Evolutionary conservation across 2,888 invertebrate species (phyloP).

Genomic region (Rhagophthalmus giganteus): DNA sequence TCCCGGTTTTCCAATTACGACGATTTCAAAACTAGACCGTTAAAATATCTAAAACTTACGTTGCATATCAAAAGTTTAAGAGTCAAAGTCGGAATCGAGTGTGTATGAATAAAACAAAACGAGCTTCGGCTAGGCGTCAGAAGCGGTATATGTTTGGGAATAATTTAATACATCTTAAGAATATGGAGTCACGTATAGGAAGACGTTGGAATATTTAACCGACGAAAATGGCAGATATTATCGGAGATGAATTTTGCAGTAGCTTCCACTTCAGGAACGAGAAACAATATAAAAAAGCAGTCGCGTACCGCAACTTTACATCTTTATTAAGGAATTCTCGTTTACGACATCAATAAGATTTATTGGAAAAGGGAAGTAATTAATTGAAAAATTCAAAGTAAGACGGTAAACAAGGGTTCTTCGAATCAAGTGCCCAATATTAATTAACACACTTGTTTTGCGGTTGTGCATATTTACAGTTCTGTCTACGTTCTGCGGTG

Average conservation of each 20-base stretch:
- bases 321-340: conserved; percentile 22
- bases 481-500: conserved; percentile 6
- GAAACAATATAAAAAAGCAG: conserved; percentile 22
- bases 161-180: conserved; percentile 53
- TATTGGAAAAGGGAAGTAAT: conserved; percentile 31
- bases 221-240: conserved; percentile 36
- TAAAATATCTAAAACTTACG: no score
- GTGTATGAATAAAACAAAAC: conserved; percentile 54
- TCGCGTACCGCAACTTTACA: conserved; percentile 4
- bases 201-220: conserved; percentile 48
- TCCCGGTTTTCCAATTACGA: no score
- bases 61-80: conserved; percentile 45
- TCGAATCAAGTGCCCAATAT: conserved; percentile 29
- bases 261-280: conserved; percentile 10
- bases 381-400: conserved; percentile 36
- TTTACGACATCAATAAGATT: conserved; percentile 17
- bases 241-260: conserved; percentile 30
- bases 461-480: conserved; percentile 18
- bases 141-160: conserved; percentile 47
- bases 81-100: conserved; percentile 49
- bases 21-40: no score
- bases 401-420: conserved; percentile 32
- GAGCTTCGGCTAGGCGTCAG: conserved; percentile 49
- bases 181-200: conserved; percentile 51
- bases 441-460: conserved; percentile 33